Evolutionary conservation across 1,140 invertebrate species (phyloP).

Genomic region (Uloborus diversus): DNA sequence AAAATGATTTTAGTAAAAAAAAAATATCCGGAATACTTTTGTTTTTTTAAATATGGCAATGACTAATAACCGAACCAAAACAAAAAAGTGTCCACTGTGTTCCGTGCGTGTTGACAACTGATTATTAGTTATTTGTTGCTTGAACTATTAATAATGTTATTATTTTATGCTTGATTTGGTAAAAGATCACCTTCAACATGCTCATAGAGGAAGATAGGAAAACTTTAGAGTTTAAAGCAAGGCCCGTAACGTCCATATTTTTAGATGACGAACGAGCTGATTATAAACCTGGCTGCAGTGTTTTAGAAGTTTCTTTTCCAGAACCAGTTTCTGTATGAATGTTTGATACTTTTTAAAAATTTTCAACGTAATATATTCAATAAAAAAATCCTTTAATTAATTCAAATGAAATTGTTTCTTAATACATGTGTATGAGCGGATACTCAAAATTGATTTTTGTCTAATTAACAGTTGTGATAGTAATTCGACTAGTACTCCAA

Average conservation of each 20-base stretch:
- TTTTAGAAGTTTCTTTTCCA: conserved; percentile 44
- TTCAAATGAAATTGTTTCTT: too few species aligned
- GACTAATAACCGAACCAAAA: too few species aligned
- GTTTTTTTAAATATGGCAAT: too few species aligned
- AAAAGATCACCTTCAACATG: background rate
- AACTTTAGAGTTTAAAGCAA: conserved; percentile 45
- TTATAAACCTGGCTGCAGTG: conserved; percentile 46
- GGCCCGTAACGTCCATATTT: conserved; percentile 28
- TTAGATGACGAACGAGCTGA: conserved; percentile 47
- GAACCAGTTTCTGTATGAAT: conserved; percentile 38
- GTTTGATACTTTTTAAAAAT: background rate
- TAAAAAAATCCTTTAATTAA: background rate
- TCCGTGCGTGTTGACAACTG: too few species aligned
- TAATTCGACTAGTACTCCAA: too few species aligned
- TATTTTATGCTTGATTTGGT: background rate
- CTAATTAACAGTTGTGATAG: too few species aligned
- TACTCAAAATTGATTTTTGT: too few species aligned
- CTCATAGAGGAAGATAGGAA: conserved; percentile 15
- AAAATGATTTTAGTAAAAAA: too few species aligned
- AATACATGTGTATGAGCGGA: too few species aligned
- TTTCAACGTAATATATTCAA: background rate
- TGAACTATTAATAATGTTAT: background rate
- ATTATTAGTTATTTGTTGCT: too few species aligned
- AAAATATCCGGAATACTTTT: too few species aligned
- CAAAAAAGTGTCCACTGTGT: too few species aligned